A percentile compares a stretch with the other conserved stretches of the same genome.
phyloP scores from a whole-genome alignment of 1,140 invertebrate genomes.

The Solen grandis region DNA sequence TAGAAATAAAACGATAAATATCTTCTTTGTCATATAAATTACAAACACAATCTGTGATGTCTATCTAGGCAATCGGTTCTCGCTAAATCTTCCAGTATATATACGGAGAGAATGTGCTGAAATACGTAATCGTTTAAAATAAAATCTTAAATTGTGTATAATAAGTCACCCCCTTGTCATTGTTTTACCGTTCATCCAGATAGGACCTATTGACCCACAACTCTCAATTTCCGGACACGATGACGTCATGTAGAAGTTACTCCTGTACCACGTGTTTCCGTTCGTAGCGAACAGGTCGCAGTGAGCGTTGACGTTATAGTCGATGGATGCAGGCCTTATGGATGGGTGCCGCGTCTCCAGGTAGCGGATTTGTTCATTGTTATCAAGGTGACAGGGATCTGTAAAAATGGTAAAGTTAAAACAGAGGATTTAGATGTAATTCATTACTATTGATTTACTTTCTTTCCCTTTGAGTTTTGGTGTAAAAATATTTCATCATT shows the following conservation, averaged over 20 bases:
- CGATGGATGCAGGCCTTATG: not conserved
- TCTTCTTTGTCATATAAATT: too few relatives aligned
- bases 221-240: not conserved
- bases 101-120: too few relatives aligned
- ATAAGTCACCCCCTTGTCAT: too few relatives aligned
- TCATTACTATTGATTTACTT: not conserved
- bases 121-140: too few relatives aligned
- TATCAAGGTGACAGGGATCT: not conserved
- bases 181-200: not conserved
- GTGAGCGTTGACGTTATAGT: not conserved
- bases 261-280: not conserved
- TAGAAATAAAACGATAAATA: too few relatives aligned
- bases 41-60: too few relatives aligned
- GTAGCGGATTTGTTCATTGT: not conserved
- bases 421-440: not conserved
- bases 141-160: too few relatives aligned
- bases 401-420: not conserved
- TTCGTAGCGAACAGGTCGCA: not conserved
- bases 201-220: not conserved
- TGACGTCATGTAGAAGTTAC: not conserved
- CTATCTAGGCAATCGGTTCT: too few relatives aligned
- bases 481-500: not conserved
- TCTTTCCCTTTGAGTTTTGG: not conserved
- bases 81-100: too few relatives aligned
- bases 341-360: not conserved